phyloP scores from a whole-genome alignment of 2,113 vertebrate species.

The Macrotis lagotis region DNA sequence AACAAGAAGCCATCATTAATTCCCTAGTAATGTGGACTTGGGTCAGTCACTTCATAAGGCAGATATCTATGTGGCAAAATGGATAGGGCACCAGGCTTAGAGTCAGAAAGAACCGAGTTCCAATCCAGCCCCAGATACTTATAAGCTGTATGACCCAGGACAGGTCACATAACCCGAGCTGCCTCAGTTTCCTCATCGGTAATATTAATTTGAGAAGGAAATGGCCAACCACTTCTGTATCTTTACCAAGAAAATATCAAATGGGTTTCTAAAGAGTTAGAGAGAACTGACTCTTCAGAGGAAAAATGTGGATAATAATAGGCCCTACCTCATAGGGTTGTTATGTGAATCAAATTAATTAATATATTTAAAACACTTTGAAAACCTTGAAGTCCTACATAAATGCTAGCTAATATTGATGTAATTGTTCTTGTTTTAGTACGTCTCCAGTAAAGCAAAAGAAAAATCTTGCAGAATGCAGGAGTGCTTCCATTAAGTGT shows the following conservation, averaged over 20 bases:
- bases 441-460: conserved; percentile 27
- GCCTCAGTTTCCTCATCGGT: neutral
- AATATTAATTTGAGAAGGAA: neutral
- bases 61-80: neutral
- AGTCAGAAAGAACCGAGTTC: neutral
- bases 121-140: too few species aligned
- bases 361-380: neutral
- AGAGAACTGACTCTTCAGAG: neutral
- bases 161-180: neutral
- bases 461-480: neutral
- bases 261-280: neutral
- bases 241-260: neutral
- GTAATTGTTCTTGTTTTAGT: conserved; percentile 19
- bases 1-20: neutral
- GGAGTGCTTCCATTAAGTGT: conserved; percentile 23
- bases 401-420: neutral
- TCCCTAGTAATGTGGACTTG: neutral
- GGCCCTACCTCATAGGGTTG: neutral
- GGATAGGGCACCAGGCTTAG: neutral
- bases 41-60: neutral
- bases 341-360: neutral
- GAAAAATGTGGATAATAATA: neutral
- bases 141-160: neutral
- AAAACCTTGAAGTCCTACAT: neutral
- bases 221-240: neutral